These are phyloP conservation scores for Tubulanus polymorphus DNA, from an alignment of 2,888 invertebrate species.

Conservation along the genomic window DNA sequence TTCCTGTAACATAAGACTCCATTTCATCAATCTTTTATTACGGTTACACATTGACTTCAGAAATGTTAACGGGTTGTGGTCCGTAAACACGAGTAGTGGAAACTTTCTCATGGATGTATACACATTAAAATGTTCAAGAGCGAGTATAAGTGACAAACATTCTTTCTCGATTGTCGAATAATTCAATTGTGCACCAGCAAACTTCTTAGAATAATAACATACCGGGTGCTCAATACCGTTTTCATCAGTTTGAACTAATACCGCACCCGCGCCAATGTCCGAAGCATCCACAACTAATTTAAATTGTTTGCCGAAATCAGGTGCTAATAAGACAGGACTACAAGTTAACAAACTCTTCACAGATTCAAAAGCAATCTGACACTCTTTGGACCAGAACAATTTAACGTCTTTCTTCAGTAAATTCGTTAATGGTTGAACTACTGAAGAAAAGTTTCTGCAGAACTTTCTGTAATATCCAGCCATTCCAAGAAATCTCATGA, in stretches of 20 bases:
- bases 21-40: background rate
- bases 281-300: conserved; percentile 4
- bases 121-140: background rate
- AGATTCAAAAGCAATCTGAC: conserved; percentile 2
- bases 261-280: conserved; percentile 3
- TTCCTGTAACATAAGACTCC: background rate
- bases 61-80: background rate
- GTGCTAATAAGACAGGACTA: conserved; percentile 6
- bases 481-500: conserved; percentile 18
- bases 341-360: conserved; percentile 4
- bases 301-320: conserved; percentile 1
- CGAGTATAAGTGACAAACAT: background rate
- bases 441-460: conserved; percentile 16
- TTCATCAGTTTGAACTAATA: conserved; percentile 5
- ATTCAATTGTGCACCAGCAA: conserved; percentile 3
- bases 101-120: background rate
- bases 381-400: conserved; percentile 3
- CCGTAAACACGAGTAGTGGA: background rate
- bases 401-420: conserved; percentile 4
- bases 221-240: conserved; percentile 9
- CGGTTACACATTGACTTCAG: background rate
- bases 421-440: conserved; percentile 19
- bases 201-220: conserved; percentile 1
- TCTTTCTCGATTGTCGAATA: conserved; percentile 4
- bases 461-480: conserved; percentile 16